Percentiles rank a stretch among this genome's conserved stretches.
Evolutionary conservation across 2,888 invertebrate genomes (phyloP).

Genomic region (Xestoiulus laeticollis): DNA sequence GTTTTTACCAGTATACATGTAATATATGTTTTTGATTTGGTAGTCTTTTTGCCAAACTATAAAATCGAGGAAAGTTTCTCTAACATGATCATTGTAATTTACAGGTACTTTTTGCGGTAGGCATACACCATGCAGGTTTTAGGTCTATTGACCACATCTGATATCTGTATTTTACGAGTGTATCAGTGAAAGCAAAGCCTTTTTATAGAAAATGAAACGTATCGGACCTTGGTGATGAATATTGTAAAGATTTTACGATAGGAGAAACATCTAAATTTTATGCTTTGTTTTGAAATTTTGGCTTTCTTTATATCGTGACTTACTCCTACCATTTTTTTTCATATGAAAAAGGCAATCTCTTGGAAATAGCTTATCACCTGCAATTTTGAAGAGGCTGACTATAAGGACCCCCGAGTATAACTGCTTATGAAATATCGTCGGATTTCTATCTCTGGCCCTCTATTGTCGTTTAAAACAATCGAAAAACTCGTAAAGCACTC

Average conservation of each 20-base stretch:
- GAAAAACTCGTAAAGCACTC: background rate
- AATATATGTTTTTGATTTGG: too few relatives aligned
- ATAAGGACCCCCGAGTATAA: background rate
- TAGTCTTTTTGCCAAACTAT: too few relatives aligned
- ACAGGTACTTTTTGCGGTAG: background rate
- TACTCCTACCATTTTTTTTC: background rate
- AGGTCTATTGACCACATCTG: background rate
- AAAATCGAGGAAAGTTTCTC: background rate
- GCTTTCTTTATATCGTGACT: background rate
- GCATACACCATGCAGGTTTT: background rate
- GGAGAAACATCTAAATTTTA: background rate
- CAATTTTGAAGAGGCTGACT: background rate
- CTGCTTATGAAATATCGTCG: slow-evolving; percentile 20
- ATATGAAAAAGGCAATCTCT: background rate
- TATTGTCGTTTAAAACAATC: slow-evolving; percentile 29
- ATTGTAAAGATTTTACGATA: background rate
- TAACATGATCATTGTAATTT: background rate
- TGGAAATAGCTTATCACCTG: slow-evolving; percentile 29
- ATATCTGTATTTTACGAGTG: background rate
- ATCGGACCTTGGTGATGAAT: background rate
- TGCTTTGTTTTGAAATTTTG: background rate
- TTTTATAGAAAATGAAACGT: background rate
- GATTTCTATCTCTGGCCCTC: slow-evolving; percentile 3
- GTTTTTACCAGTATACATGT: too few relatives aligned
- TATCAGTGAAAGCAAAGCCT: background rate